A percentile compares a stretch with the other conserved stretches of the same genome.
Conservation (phyloP, 2,888 invertebrate genomes). For the Apomyelois bistriatella region DNA sequence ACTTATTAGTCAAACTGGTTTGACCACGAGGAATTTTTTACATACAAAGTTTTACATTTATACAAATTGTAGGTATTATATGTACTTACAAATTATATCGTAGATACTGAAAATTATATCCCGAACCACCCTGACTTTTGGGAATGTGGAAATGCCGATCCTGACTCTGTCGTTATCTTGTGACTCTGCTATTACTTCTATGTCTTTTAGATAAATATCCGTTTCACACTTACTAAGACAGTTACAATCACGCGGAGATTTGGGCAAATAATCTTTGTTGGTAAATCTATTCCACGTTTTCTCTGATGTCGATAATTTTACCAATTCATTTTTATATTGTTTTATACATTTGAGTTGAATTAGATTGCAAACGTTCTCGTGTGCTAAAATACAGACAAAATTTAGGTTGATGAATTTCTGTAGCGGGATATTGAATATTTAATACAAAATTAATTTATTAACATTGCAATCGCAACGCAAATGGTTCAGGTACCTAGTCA, state of each 20-base stretch:
- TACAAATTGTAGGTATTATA: too few relatives aligned
- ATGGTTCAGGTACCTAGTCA: too few relatives aligned
- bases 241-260: slow-evolving; percentile 49
- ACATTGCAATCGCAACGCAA: too few relatives aligned
- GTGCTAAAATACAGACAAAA: slow-evolving; percentile 32
- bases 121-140: slow-evolving; percentile 83
- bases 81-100: slow-evolving; percentile 85
- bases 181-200: slow-evolving; percentile 30
- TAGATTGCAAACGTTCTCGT: slow-evolving; percentile 57
- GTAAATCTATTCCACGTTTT: slow-evolving; percentile 36
- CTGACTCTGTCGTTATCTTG: slow-evolving; percentile 44
- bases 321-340: slow-evolving; percentile 50
- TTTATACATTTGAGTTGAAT: slow-evolving; percentile 54
- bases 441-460: neutral
- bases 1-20: too few relatives aligned
- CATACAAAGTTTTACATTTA: too few relatives aligned
- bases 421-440: neutral
- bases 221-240: slow-evolving; percentile 61
- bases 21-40: too few relatives aligned
- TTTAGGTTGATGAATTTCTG: neutral
- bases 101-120: slow-evolving; percentile 85
- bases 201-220: slow-evolving; percentile 53
- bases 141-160: slow-evolving; percentile 82
- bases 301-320: slow-evolving; percentile 43
- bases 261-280: slow-evolving; percentile 39